These are phyloP conservation scores for Calidris pugnax DNA, from an alignment of 2,113 vertebrate species.

Conservation along the genomic window DNA sequence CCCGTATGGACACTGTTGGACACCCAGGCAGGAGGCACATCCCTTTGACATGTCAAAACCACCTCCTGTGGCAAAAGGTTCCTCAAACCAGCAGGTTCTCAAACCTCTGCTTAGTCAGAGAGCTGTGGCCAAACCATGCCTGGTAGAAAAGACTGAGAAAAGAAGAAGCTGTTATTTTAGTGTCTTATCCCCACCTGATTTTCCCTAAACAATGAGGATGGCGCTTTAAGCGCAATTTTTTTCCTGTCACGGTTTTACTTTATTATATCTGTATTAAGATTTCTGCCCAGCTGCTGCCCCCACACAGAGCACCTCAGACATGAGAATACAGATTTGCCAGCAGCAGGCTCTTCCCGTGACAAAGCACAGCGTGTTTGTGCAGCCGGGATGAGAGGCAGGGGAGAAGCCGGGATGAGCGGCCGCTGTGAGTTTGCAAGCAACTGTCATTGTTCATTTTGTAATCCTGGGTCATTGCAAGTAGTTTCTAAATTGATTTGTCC, in stretches of 20 bases:
- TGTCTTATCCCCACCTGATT: neutral
- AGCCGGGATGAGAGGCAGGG: neutral
- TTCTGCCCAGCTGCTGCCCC: neutral
- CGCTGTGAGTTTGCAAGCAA: neutral
- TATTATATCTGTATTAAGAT: neutral
- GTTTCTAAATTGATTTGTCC: neutral
- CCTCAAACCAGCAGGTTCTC: neutral
- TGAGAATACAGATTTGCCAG: neutral
- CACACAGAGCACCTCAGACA: neutral
- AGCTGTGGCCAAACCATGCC: neutral
- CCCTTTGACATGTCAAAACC: fast-evolving
- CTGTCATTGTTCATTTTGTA: neutral
- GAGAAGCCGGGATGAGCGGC: neutral
- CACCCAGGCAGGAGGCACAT: neutral
- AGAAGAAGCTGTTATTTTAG: neutral
- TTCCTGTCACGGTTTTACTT: neutral
- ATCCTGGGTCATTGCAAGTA: neutral
- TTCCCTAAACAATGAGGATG: neutral
- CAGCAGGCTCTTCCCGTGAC: neutral
- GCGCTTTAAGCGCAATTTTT: neutral
- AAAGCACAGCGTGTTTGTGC: neutral
- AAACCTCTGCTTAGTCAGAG: neutral
- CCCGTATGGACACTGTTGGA: neutral
- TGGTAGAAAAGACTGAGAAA: neutral
- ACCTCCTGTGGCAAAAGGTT: neutral